These are phyloP conservation scores for Notodonta ziczac DNA, from an alignment of 2,888 invertebrate species.

Conservation along the genomic window DNA sequence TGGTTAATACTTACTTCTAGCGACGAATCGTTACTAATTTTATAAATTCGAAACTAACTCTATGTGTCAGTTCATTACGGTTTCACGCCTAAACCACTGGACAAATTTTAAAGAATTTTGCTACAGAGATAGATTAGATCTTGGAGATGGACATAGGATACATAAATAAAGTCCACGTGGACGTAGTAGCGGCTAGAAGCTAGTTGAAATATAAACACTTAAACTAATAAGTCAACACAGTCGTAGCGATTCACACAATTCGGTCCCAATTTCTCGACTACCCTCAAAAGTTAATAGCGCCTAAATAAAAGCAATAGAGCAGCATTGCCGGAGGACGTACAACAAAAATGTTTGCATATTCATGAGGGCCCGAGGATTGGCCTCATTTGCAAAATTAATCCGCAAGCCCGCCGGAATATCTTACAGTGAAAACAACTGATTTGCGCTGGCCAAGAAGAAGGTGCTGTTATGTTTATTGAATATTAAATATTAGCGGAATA, in stretches of 20 bases:
- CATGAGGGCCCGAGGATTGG: conserved; percentile 44
- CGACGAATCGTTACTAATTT: no score
- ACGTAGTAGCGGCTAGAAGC: no score
- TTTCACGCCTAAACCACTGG: no score
- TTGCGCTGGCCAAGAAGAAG: conserved; percentile 21
- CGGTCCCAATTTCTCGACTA: not conserved
- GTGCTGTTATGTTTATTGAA: not conserved
- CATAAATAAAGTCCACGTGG: no score
- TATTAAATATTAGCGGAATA: no score
- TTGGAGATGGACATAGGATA: no score
- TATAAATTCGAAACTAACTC: no score
- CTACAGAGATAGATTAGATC: no score
- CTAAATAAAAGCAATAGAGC: conserved; percentile 4
- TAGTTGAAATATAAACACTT: not conserved
- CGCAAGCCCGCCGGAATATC: conserved; percentile 36
- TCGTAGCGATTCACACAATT: not conserved
- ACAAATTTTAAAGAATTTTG: no score
- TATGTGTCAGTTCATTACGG: no score
- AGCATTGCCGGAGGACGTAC: conserved; percentile 27
- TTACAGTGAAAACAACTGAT: conserved; percentile 40
- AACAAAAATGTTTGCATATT: conserved; percentile 55
- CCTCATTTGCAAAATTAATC: conserved; percentile 63
- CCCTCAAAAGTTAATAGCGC: conserved; percentile 15
- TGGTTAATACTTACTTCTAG: no score
- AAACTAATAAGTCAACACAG: not conserved